Base-by-base conservation (phyloP, 2,797 vertebrate species). In the Pseudochirops corinnae region DNA sequence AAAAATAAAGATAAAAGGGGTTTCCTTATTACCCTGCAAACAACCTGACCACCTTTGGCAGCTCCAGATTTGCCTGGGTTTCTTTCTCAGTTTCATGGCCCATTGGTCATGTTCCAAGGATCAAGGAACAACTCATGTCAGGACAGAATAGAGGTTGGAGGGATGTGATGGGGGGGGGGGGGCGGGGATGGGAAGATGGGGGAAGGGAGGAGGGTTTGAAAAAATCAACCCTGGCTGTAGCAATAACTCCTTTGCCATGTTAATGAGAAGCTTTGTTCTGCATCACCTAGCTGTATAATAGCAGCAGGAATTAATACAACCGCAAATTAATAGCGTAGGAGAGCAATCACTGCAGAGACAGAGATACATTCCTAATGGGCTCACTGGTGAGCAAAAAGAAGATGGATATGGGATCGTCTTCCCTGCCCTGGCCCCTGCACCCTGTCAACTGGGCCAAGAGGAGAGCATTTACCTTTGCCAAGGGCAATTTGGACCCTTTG, bases 241-340 rank as follows among this genome's bases (percentile, higher is more conserved):
- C 92, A 97, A 53, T 5, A 0, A 10, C 96, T 98, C 92, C 96
- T 98, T 91, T 96, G 95, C 91, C 4, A 93, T 98, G 98, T 97
- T 98, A 96, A 98, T 97, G 97, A 98, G 97, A 56, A 95, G 98
- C 97, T 98, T 98, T 98, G 98, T 98, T 98, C 98, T 96, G 98
- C 97, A 96, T 94, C 98, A 97, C 96, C 98, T 98, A 53, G 60
- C 98, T 62, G 26, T 91, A 24, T 96, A 97, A 98, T 5, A 97
- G 97, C 97, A 95, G 95, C 96, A 62, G 96, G 97, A 98, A 93
- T 97, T 98, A 91, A 97, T 92, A 92, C 0, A 0, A 53, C 92
- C 96, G n/a, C 97, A 97, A 98, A 98, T 93, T 93, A 98, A 96
- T 12, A 94, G 95, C 33, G 0, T 1, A 24, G 96, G 97, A 91